These are phyloP conservation scores for Sakesphorus luctuosus DNA, from an alignment of 2,113 vertebrate genomes.

Conservation along the genomic window DNA sequence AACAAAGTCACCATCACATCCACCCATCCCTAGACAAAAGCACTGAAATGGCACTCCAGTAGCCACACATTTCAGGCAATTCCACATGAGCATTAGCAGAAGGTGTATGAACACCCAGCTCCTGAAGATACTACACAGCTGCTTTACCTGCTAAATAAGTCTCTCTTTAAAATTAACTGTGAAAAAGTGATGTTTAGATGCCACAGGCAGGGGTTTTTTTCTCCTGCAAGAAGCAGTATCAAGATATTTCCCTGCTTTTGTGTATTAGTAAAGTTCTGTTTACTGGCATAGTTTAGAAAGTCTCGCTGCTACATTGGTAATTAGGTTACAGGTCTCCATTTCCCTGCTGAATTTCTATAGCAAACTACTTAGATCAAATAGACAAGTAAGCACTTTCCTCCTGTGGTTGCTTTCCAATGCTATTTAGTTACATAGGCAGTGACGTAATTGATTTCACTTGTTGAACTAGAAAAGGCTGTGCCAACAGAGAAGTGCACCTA, in stretches of 20 bases:
- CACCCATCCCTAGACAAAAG: background rate
- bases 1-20: background rate
- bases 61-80: background rate
- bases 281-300: background rate
- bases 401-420: background rate
- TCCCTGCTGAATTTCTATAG: background rate
- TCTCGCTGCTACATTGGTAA: background rate
- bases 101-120: accelerated
- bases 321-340: background rate
- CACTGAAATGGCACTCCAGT: background rate
- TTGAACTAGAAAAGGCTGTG: background rate
- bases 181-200: background rate
- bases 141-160: background rate
- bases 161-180: background rate
- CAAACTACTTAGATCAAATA: background rate
- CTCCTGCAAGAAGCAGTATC: background rate
- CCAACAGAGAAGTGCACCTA: background rate
- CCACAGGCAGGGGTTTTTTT: background rate
- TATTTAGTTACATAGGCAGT: background rate
- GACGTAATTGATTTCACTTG: background rate
- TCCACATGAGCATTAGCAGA: background rate
- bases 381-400: background rate
- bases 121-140: background rate
- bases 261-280: background rate
- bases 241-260: background rate